Evolutionary conservation across 1,140 invertebrate genomes (phyloP), one percentile per base, ranked within the genome.

Genomic region (Drosophila neocordata): DNA sequence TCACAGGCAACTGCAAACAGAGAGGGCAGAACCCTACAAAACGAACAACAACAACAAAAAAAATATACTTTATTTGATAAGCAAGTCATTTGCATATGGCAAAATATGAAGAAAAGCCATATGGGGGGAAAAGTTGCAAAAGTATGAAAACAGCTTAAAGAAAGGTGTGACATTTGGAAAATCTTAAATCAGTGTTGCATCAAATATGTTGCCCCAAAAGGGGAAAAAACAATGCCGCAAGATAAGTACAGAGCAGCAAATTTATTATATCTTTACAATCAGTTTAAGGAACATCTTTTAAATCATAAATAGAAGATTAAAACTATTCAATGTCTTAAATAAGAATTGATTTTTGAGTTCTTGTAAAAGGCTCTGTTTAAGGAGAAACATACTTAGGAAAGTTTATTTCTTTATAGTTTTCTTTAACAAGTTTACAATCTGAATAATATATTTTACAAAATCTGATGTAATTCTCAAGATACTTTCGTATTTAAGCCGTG

Each of bases 71-170:
- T 87, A 88, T 88, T 87, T 87, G 82, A 88, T 87, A 88, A 87
- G 82, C 83, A 82, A 82, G 83, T 78, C 75, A 87, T 87, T 87
- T 87, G 75, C 82, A 87, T 87, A 88, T 76, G 82, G 71, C 78
- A 88, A 67, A 65, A 61, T 81, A 73, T 48, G 41, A 48, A 48
- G 41, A 48, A 80, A 68, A 76, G 48, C 63, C 67, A 37, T 52
- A 48, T 27, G 63, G 52, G 48, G 18, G 41, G 4, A 31, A 44
- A 11, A 37, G 27, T 15, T 8, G 2, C 15, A n/a, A 53, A 11
- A 41, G 6, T 6, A 58, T 57, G 56, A 24, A 52, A 62, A 68
- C 35, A 55, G 15, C 48, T 22, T 22, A 63, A 31, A 52, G 62
- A 38, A 56, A 56, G 56, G 63, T 38, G 51, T 67, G 72, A 67